These are phyloP conservation scores for Perodicticus potto DNA, from an alignment of 2,797 vertebrate species.

Conservation along the genomic window DNA sequence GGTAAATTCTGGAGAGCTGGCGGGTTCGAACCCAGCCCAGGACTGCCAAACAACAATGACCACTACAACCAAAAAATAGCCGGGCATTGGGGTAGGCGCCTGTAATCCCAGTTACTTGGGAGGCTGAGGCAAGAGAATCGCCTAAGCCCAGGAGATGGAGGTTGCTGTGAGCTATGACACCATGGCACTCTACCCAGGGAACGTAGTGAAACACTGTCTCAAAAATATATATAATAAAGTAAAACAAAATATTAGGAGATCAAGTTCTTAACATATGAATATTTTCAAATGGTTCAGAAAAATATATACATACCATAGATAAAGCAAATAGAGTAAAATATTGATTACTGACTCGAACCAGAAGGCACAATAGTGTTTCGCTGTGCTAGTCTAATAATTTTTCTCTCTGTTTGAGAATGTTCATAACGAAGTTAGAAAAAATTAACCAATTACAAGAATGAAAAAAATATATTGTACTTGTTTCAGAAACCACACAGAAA, in stretches of 20 bases:
- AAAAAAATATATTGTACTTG: neutral
- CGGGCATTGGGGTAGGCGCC: no score
- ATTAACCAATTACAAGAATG: slow-evolving; percentile 34
- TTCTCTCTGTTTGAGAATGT: slow-evolving; percentile 10
- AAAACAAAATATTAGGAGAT: no score
- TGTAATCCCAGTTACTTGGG: no score
- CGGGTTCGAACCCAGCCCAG: no score
- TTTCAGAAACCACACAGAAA: slow-evolving; percentile 35
- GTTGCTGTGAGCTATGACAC: no score
- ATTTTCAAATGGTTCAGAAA: slow-evolving; percentile 53
- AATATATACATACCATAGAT: neutral
- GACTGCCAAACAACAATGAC: no score
- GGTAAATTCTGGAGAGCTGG: neutral
- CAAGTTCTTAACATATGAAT: slow-evolving; percentile 3
- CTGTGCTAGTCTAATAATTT: slow-evolving; percentile 14
- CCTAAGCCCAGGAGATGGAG: no score
- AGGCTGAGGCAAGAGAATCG: no score
- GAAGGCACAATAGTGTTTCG: neutral
- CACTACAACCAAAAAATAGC: no score
- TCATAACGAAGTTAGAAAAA: slow-evolving; percentile 19
- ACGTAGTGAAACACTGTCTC: no score
- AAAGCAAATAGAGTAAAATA: slow-evolving; percentile 49
- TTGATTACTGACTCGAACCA: neutral
- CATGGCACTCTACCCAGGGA: no score
- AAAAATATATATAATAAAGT: no score